Percentiles rank a stretch among this genome's conserved stretches.
Evolutionary conservation across 2,797 vertebrate species (phyloP).

Genomic region (Enteromius mattozi): DNA sequence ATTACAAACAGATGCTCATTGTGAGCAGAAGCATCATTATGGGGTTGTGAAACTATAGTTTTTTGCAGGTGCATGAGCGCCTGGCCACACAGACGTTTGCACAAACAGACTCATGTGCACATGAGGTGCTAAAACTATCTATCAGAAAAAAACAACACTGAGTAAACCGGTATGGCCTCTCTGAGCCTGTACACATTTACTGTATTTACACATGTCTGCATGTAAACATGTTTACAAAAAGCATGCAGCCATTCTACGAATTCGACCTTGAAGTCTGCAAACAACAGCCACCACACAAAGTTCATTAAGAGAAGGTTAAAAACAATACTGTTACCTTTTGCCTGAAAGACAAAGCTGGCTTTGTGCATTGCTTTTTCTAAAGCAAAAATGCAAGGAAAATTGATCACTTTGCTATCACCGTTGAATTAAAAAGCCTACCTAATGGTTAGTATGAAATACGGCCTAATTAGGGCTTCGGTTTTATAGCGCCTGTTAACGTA

Average conservation of each 20-base stretch:
- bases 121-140: conserved; percentile 47
- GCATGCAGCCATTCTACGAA: conserved; percentile 73
- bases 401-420: conserved; percentile 45
- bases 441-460: conserved; percentile 56
- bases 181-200: conserved; percentile 71
- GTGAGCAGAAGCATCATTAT: conserved; percentile 64
- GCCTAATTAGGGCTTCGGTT: conserved; percentile 59
- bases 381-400: conserved; percentile 54
- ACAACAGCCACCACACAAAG: conserved; percentile 72
- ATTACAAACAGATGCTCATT: conserved; percentile 61
- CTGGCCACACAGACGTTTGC: conserved; percentile 50
- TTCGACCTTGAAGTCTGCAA: conserved; percentile 78
- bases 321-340: conserved; percentile 51
- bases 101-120: conserved; percentile 42
- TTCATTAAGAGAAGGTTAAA: conserved; percentile 73
- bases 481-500: conserved; percentile 59
- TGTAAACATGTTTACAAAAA: conserved; percentile 80
- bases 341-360: conserved; percentile 40
- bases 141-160: conserved; percentile 36
- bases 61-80: conserved; percentile 53
- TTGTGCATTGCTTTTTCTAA: conserved; percentile 3
- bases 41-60: conserved; percentile 59
- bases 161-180: conserved; percentile 61
- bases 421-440: conserved; percentile 52
- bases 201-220: conserved; percentile 75